Evolutionary conservation across 2,113 vertebrate genomes (phyloP).

Genomic region (Epinephelus lanceolatus): DNA sequence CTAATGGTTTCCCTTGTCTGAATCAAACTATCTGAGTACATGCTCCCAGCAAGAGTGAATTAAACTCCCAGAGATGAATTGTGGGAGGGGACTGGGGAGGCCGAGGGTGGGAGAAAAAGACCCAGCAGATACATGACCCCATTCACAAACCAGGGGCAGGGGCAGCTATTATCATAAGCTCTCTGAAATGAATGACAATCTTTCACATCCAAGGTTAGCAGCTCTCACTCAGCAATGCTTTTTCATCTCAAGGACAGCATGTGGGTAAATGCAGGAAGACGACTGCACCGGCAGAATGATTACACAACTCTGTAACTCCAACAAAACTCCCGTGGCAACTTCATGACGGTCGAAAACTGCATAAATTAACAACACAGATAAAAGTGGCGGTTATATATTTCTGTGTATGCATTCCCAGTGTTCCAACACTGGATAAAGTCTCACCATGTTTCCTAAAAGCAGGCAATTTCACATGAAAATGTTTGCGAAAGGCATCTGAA

Average conservation of each 20-base stretch:
- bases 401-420: neutral
- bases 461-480: neutral
- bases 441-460: neutral
- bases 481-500: neutral
- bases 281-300: neutral
- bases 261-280: neutral
- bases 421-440: neutral
- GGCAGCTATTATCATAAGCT: conserved; percentile 48
- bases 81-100: conserved; percentile 30
- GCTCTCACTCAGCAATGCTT: conserved; percentile 32
- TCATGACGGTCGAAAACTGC: neutral
- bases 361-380: neutral
- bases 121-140: conserved; percentile 31
- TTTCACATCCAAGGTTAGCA: conserved; percentile 45
- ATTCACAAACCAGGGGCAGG: conserved; percentile 36
- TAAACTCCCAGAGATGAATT: conserved; percentile 52
- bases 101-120: neutral
- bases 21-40: conserved; percentile 51
- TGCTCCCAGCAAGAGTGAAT: conserved; percentile 50
- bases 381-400: neutral
- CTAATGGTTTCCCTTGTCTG: conserved; percentile 60
- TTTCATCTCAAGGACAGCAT: conserved; percentile 30
- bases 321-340: neutral
- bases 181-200: conserved; percentile 43
- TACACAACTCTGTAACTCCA: conserved; percentile 1